Conservation (phyloP, 2,888 invertebrate genomes). For the Lepidonotus clava region DNA sequence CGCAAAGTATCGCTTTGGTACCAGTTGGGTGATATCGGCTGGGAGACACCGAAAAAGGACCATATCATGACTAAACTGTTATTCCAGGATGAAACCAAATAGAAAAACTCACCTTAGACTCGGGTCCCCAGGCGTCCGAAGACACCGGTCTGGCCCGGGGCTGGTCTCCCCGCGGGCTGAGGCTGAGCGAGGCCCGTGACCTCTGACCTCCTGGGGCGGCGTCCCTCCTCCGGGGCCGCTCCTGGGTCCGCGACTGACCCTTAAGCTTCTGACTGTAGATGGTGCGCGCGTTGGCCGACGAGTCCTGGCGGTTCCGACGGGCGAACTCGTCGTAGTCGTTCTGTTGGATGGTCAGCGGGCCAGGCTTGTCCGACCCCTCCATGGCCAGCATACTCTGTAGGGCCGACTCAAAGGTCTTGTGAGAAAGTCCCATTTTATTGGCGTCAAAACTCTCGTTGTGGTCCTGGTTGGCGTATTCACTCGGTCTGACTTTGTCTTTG, state of each 20-base stretch:
- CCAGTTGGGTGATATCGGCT: too few relatives aligned
- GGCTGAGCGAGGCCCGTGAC: background rate
- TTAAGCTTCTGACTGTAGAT: background rate
- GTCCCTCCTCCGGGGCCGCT: conserved; percentile 11
- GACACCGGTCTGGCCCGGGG: background rate
- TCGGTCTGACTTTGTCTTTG: background rate
- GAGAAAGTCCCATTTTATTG: conserved; percentile 70
- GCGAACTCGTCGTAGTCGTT: conserved; percentile 73
- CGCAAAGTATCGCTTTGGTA: too few relatives aligned
- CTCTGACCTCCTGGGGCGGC: background rate
- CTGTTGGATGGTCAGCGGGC: conserved; percentile 47
- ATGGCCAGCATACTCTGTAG: conserved; percentile 71
- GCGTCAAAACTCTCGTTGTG: conserved; percentile 70
- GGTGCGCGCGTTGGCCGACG: background rate
- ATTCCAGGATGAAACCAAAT: background rate
- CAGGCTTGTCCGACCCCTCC: background rate
- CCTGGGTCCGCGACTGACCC: background rate
- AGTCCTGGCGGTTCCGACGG: conserved; percentile 55
- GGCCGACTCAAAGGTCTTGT: conserved; percentile 73
- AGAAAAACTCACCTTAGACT: conserved; percentile 64
- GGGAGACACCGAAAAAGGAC: too few relatives aligned
- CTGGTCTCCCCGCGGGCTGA: background rate
- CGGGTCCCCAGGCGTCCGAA: conserved; percentile 65
- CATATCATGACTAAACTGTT: background rate
- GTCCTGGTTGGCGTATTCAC: background rate